Base-by-base conservation (phyloP, 2,113 vertebrate species). In the Mustelus asterias region DNA sequence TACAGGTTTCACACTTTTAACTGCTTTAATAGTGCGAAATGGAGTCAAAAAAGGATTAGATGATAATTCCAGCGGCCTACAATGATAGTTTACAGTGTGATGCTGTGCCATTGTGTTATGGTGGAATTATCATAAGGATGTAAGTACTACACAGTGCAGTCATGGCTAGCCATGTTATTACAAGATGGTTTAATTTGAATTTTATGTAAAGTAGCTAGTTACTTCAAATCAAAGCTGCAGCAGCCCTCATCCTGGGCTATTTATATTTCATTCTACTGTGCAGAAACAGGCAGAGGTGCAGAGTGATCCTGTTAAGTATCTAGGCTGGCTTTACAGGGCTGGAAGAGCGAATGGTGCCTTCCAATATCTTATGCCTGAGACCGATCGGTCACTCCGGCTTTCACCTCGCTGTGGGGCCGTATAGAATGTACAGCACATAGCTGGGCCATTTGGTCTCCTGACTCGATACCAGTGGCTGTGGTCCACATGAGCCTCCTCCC, bases 151-250 rank as follows among this genome's bases (percentile, higher is more conserved):
- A 65, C 89, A 22, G 89, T 93, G 60, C 89, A 67, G 60, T 93
- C 89, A 93, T 93, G 89, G 89, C 89, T 93, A 63, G 60, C 89
- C 89, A 65, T 93, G 89, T 93, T 93, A 93, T 93, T 93, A 93
- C 89, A 93, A 93, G 89, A 93, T 93, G 89, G 89, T 93, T 93
- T 93, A 65, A 93, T 93, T 93, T 93, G 89, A 93, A 93, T 93
- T 93, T 93, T 93, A 93, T 93, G 89, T 93, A 93, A 93, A 93
- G n/a, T 93, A 37, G 89, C 58, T 93, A 54, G 58, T 93, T 65
- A 37, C 60, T 65, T 93, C 89, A 93, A 93, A 93, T 65, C 60
- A 65, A 65, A 37, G 60, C 89, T 22, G 14, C 89, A 37, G 60
- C 60, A 65, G 60, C 60, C 80, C 89, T 93, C 60, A 93, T 93